These are phyloP conservation scores for Chelonus insularis DNA, from an alignment of 1,140 invertebrate species.

Conservation along the genomic window DNA sequence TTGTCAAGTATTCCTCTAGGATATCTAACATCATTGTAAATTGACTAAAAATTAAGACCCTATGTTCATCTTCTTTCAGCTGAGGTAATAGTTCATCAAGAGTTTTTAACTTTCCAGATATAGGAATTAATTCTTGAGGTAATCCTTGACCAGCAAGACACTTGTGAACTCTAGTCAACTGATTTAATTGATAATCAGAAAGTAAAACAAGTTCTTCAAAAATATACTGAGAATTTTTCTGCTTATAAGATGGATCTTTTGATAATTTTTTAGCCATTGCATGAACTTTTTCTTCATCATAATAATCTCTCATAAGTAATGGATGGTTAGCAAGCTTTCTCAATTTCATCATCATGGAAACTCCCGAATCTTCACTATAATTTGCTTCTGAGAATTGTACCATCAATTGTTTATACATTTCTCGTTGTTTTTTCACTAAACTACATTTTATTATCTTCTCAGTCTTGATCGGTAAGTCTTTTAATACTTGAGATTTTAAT, in stretches of 20 bases:
- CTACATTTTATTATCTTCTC: conserved; percentile 68
- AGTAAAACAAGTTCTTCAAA: conserved; percentile 84
- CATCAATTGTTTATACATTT: conserved; percentile 76
- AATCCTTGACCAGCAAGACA: conserved; percentile 59
- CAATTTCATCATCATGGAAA: conserved; percentile 86
- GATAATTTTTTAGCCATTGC: conserved; percentile 76
- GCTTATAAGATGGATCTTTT: conserved; percentile 72
- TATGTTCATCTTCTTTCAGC: conserved; percentile 72
- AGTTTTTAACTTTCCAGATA: conserved; percentile 83
- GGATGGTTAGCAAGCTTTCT: conserved; percentile 90
- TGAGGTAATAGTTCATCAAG: conserved; percentile 77
- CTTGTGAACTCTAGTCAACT: conserved; percentile 69
- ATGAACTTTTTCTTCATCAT: conserved; percentile 70
- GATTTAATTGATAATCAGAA: conserved; percentile 91
- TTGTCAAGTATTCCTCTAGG: conserved; percentile 79
- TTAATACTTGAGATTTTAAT: conserved; percentile 84
- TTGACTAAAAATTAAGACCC: conserved; percentile 92
- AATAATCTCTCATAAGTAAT: conserved; percentile 77
- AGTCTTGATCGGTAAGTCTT: conserved; percentile 78
- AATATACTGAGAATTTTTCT: conserved; percentile 80
- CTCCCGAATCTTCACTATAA: conserved; percentile 64
- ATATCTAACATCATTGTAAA: conserved; percentile 93
- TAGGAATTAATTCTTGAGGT: conserved; percentile 72
- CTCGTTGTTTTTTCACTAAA: conserved; percentile 73
- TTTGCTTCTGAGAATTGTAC: conserved; percentile 71